Evolutionary conservation across 1,140 invertebrate species (phyloP).

Genomic region (Drosophila bocki): DNA sequence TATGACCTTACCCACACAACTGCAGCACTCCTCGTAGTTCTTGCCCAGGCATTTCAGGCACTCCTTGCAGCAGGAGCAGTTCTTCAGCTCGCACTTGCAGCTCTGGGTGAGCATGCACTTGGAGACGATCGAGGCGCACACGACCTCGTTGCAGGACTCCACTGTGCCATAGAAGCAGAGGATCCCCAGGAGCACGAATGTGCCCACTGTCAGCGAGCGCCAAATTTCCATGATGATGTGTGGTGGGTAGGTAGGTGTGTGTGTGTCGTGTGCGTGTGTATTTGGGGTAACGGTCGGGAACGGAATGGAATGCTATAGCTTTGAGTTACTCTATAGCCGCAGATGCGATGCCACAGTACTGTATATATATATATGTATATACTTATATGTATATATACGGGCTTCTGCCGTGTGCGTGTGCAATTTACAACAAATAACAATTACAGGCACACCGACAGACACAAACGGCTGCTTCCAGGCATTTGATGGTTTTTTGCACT

Average conservation of each 20-base stretch:
- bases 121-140: slow-evolving; percentile 92
- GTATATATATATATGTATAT: slow-evolving; percentile 5
- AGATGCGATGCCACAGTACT: slow-evolving; percentile 25
- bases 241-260: slow-evolving; percentile 1
- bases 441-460: slow-evolving; percentile 41
- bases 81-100: slow-evolving; percentile 96
- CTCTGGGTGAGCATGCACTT: slow-evolving; percentile 98
- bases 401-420: slow-evolving; percentile 31
- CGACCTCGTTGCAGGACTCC: slow-evolving; percentile 83
- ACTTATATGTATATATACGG: slow-evolving; percentile 14
- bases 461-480: slow-evolving; percentile 42
- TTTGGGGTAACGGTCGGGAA: slow-evolving; percentile 26
- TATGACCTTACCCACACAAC: slow-evolving; percentile 89
- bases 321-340: slow-evolving; percentile 21
- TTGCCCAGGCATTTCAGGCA: slow-evolving; percentile 95
- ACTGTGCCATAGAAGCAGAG: slow-evolving; percentile 71
- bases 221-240: slow-evolving; percentile 70
- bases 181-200: slow-evolving; percentile 65
- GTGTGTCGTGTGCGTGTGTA: slow-evolving; percentile 14
- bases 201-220: slow-evolving; percentile 71
- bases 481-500: slow-evolving; percentile 36
- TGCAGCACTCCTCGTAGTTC: slow-evolving; percentile 96
- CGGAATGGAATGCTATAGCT: slow-evolving; percentile 40
- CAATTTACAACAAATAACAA: slow-evolving; percentile 62
- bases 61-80: slow-evolving; percentile 96